Conservation (phyloP, 2,797 vertebrate species). For the Naso thynnoides region DNA sequence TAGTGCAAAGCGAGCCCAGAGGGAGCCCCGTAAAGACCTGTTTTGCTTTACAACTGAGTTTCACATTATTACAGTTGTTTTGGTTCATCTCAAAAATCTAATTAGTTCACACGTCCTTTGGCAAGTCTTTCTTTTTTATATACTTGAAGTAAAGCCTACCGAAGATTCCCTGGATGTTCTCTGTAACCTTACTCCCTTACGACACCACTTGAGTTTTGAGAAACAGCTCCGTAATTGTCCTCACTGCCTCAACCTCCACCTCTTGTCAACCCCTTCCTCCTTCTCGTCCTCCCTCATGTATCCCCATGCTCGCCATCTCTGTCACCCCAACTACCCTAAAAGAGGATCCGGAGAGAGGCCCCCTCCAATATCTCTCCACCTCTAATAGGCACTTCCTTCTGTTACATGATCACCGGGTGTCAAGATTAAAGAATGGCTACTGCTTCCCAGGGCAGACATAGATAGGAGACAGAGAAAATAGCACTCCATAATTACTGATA, state of each 20-base stretch:
- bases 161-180: conserved; percentile 31
- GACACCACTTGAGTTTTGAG: conserved; percentile 56
- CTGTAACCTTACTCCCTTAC: conserved; percentile 31
- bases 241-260: conserved; percentile 51
- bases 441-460: conserved; percentile 74
- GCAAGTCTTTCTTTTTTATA: conserved; percentile 34
- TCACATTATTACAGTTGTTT: conserved; percentile 71
- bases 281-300: conserved; percentile 36
- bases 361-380: conserved; percentile 76
- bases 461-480: conserved; percentile 82
- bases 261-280: conserved; percentile 28
- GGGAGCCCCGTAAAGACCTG: conserved; percentile 55
- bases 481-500: conserved; percentile 86
- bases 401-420: conserved; percentile 83
- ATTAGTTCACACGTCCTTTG: conserved; percentile 59
- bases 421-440: conserved; percentile 86
- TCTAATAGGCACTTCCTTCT: conserved; percentile 82
- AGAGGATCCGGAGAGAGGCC: conserved; percentile 70
- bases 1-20: conserved; percentile 47
- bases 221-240: conserved; percentile 63
- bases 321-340: conserved; percentile 67
- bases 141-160: conserved; percentile 12
- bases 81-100: conserved; percentile 66
- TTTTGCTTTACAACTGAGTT: conserved; percentile 60
- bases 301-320: conserved; percentile 51